Conservation (phyloP, 2,113 vertebrate species). For the Glaucomys volans region DNA sequence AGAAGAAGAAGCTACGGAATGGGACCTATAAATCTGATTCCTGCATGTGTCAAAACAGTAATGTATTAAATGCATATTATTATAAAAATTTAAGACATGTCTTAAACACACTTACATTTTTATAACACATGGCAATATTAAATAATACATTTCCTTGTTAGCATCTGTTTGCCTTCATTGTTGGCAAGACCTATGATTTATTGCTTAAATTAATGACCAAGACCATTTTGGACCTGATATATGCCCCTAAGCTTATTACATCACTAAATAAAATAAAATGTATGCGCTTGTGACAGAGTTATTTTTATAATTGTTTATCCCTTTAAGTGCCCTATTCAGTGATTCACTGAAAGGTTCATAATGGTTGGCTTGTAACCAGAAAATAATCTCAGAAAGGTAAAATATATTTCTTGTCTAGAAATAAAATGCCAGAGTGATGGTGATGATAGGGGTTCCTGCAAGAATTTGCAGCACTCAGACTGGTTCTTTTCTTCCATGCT, state of each 20-base stretch:
- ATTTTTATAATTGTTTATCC: slow-evolving; percentile 87
- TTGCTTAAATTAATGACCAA: slow-evolving; percentile 89
- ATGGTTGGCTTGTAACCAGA: slow-evolving; percentile 73
- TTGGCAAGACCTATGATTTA: slow-evolving; percentile 88
- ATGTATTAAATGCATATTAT: slow-evolving; percentile 89
- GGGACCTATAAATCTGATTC: slow-evolving; percentile 87
- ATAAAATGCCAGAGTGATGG: slow-evolving; percentile 68
- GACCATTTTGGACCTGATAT: slow-evolving; percentile 88
- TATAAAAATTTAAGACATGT: slow-evolving; percentile 89
- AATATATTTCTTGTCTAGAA: slow-evolving; percentile 74
- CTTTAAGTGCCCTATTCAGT: slow-evolving; percentile 79
- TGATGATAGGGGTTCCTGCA: slow-evolving; percentile 72
- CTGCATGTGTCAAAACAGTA: slow-evolving; percentile 86
- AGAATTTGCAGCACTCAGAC: slow-evolving; percentile 56
- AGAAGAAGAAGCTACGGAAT: slow-evolving; percentile 84
- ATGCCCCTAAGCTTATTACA: slow-evolving; percentile 86
- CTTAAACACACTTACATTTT: slow-evolving; percentile 88
- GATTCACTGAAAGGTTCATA: slow-evolving; percentile 81
- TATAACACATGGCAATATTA: slow-evolving; percentile 88
- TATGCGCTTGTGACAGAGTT: slow-evolving; percentile 78
- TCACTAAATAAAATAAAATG: slow-evolving; percentile 87
- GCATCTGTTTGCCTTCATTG: slow-evolving; percentile 90
- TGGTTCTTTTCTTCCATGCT: slow-evolving; percentile 40
- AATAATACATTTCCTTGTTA: slow-evolving; percentile 91
- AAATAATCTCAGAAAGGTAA: slow-evolving; percentile 79